A percentile compares a stretch with the other conserved stretches of the same genome.
These are phyloP conservation scores for Micoletzkya japonica DNA, from an alignment of 2,888 invertebrate species.

Conservation along the genomic window DNA sequence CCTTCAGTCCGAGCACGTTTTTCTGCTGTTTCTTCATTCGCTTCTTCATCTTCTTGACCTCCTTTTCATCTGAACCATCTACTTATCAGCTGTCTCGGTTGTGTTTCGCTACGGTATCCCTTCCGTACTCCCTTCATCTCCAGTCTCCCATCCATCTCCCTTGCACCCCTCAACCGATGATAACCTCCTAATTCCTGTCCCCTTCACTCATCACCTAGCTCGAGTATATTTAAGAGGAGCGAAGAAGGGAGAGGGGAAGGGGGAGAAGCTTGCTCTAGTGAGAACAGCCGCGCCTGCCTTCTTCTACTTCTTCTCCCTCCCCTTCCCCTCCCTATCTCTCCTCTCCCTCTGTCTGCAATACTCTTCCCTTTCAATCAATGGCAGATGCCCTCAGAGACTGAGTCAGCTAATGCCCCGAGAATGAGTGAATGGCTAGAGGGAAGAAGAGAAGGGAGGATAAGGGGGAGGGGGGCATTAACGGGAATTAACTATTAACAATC, in stretches of 20 bases:
- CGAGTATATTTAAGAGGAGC: not conserved
- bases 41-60: conserved; percentile 51
- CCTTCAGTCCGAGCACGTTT: conserved; percentile 31
- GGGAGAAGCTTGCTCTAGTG: not conserved
- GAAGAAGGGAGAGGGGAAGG: not conserved
- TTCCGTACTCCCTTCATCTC: not conserved
- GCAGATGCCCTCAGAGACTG: conserved; percentile 20
- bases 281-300: conserved; percentile 19
- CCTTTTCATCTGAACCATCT: conserved; percentile 29
- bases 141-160: not conserved
- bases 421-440: not conserved
- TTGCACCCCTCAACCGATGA: not conserved
- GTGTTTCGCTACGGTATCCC: not conserved
- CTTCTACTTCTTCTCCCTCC: not conserved
- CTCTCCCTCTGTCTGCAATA: not conserved
- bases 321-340: not conserved
- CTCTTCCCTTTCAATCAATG: conserved; percentile 26
- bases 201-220: conserved; percentile 38
- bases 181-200: conserved; percentile 2
- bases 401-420: too few species aligned
- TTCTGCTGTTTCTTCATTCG: conserved; percentile 41
- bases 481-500: too few species aligned
- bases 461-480: too few species aligned
- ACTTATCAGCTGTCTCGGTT: not conserved
- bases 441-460: not conserved